Conservation (phyloP, 2,888 invertebrate species). For the Punctoribates punctum region DNA sequence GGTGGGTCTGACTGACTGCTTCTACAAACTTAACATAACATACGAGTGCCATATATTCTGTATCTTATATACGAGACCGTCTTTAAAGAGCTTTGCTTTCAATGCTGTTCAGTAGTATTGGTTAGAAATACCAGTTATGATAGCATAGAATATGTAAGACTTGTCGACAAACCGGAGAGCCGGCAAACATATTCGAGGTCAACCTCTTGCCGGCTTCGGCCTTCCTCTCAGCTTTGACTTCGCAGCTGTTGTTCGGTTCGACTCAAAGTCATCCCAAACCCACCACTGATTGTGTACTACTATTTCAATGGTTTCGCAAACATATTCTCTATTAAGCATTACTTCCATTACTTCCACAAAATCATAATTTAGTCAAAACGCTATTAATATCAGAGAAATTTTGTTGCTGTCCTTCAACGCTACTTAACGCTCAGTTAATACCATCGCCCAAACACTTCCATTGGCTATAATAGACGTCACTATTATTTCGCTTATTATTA, state of each 20-base stretch:
- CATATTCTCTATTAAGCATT: constrained; percentile 15
- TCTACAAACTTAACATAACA: background rate
- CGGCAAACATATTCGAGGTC: constrained; percentile 13
- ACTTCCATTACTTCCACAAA: constrained; percentile 5
- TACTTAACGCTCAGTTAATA: constrained; percentile 6
- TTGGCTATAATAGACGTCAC: constrained; percentile 11
- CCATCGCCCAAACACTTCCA: background rate
- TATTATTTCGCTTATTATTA: background rate
- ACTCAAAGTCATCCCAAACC: constrained; percentile 19
- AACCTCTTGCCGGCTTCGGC: constrained; percentile 10
- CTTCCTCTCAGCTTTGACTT: constrained; percentile 16
- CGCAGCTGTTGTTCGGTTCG: background rate
- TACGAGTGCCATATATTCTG: constrained; percentile 4
- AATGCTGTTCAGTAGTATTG: constrained; percentile 5
- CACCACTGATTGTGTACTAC: background rate
- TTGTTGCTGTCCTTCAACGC: constrained; percentile 9
- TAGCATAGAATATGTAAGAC: constrained; percentile 2
- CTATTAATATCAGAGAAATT: constrained; percentile 1
- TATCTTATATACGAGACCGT: background rate
- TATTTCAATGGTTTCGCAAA: constrained; percentile 12
- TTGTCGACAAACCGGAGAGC: constrained; percentile 16
- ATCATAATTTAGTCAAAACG: constrained; percentile 13
- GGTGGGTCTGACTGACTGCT: background rate
- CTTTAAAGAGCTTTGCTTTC: constrained; percentile 1
- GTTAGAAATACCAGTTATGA: constrained; percentile 5